A percentile compares a stretch with the other conserved stretches of the same genome.
These are phyloP conservation scores for Asteroscopus sphinx DNA, from an alignment of 2,888 invertebrate genomes.

Conservation along the genomic window DNA sequence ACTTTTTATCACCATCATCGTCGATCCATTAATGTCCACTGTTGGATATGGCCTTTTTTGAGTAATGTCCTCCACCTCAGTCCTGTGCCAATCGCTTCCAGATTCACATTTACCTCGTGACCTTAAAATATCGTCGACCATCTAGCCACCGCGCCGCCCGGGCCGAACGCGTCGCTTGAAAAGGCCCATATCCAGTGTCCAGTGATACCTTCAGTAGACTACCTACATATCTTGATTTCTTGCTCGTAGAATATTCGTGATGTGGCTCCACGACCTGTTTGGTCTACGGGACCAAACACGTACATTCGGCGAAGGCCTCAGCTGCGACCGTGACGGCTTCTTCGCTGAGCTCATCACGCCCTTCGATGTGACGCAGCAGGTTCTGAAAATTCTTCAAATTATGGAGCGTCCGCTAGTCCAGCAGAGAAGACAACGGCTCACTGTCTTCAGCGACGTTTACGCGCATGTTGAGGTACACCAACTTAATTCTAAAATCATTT, in stretches of 20 bases:
- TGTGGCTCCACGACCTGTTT: constrained; percentile 82
- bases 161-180: no score
- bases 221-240: neutral
- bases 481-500: no score
- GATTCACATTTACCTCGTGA: no score
- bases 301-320: constrained; percentile 68
- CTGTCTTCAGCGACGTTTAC: constrained; percentile 81
- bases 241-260: constrained; percentile 72
- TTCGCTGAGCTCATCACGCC: constrained; percentile 80
- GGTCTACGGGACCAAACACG: constrained; percentile 81
- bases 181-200: neutral
- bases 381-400: constrained; percentile 75
- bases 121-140: no score
- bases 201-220: neutral
- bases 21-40: no score
- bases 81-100: no score
- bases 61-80: no score
- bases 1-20: no score
- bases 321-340: constrained; percentile 80
- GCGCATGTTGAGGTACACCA: constrained; percentile 80
- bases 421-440: constrained; percentile 73
- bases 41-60: no score
- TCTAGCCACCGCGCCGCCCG: no score
- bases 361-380: constrained; percentile 82
- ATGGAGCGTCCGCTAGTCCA: constrained; percentile 82